phyloP scores from a whole-genome alignment of 2,797 vertebrate genomes.

The Coilia nasus region DNA sequence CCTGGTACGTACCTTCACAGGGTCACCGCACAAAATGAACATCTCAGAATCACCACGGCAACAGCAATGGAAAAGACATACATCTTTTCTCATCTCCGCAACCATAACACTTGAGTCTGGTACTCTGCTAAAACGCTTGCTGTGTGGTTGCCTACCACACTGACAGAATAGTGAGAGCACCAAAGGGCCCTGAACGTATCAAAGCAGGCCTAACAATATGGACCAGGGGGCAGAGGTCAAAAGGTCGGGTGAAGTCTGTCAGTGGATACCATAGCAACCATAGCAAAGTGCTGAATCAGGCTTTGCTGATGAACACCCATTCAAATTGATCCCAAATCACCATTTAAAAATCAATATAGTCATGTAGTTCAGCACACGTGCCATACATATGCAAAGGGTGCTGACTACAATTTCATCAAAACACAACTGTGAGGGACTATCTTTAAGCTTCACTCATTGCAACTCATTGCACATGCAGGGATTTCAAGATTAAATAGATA shows the following conservation, averaged over 20 bases:
- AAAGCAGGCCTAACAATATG: not conserved
- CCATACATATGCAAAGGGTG: too few relatives aligned
- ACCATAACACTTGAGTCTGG: not conserved
- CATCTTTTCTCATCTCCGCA: not conserved
- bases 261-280: not conserved
- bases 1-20: too few relatives aligned
- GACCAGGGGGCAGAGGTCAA: not conserved
- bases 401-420: too few relatives aligned
- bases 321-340: conserved; percentile 8
- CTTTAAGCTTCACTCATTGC: too few relatives aligned
- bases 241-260: not conserved
- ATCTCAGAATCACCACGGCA: not conserved
- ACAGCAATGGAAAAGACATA: not conserved
- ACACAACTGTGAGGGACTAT: too few relatives aligned
- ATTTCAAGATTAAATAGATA: too few relatives aligned
- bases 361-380: too few relatives aligned
- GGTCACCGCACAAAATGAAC: too few relatives aligned
- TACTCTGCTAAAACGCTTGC: not conserved
- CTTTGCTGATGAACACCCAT: not conserved
- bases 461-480: too few relatives aligned
- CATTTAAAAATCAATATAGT: not conserved
- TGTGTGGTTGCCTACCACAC: not conserved
- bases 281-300: not conserved
- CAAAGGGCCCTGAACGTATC: not conserved
- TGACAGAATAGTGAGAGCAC: not conserved